Evolutionary conservation across 2,888 invertebrate species (phyloP), one percentile per base, ranked within the genome.

Genomic region (Noctua janthe): DNA sequence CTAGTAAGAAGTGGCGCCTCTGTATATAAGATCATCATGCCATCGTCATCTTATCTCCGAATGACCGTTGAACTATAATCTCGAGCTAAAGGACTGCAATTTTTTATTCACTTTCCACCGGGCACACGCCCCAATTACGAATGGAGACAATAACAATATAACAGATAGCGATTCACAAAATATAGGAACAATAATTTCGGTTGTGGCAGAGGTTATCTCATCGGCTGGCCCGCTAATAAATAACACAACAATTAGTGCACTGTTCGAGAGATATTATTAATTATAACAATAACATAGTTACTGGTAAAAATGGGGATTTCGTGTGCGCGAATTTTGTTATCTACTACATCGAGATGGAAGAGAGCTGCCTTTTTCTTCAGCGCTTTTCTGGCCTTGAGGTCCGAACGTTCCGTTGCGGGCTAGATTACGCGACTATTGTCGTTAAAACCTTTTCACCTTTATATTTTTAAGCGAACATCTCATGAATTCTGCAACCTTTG

Each of bases 181-280:
- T 90, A 87, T 90, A 92, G 91, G 91, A 94, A 93, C 92, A 92
- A 92, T 92, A 91, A 93, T 94, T 94, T 94, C 88, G 93, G 92
- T 82, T 90, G 85, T 91, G 89, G 81, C 93, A 91, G 81, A 91
- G 94, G 94, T 93, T 94, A 94, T 94, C 94, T 17, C 20, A 23
- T 69, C 70, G 83, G 80, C 82, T 86, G 87, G 90, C 87, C 86
- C 81, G 84, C 81, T 85, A 89, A 89, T 91, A 89, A 91, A 91
- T 90, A 90, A 91, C 87, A 88, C 84, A 86, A 91, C 90, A 92
- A 91, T 90, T 91, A 90, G 86, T 90, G 90, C 90, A 91, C 88
- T 90, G 89, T 90, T 83, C 81, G 82, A 85, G 85, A 85, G 85
- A 86, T 87, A 83, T 85, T 90, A 86, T 77, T 82, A 86, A 87